Base-by-base conservation (phyloP, 2,113 vertebrate genomes). In the Bucco capensis region DNA sequence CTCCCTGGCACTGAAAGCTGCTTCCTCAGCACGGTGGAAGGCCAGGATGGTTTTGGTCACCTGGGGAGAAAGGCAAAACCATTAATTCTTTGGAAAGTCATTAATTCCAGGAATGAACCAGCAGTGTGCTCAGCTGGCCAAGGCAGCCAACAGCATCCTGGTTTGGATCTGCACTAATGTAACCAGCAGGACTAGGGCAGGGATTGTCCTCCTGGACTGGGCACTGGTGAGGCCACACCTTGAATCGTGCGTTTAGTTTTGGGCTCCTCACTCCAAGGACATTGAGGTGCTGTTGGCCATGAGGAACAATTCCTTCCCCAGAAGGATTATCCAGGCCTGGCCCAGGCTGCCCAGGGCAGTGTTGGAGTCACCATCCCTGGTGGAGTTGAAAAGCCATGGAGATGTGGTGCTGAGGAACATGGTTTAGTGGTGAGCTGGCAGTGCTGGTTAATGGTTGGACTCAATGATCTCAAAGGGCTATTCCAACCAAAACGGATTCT, bases 1-100 rank as follows among this genome's bases (percentile, higher is more conserved):
- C 88, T 99, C 99, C 31, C 95, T 96, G 64, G 69, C 90, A 83
- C 98, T 99, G 96, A 99, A 98, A 10, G 98, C 99, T 0, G 98
- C 97, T 83, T 98, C 98, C 92, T 99, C 99, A 0, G 98, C 98
- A 3, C 98, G 97, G 91, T 99, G 98, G 72, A 99, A 99, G 10
- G 96, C 97, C 94, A 98, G 74, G 67, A 99, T 98, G 84, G 98
- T 91, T 88, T 97, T 98, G 57, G 97, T 98, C 89, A 98, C 98
- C 99, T 99, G 92, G 19, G 14, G 8, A 0, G 3, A 44, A 46
- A 46, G 5, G 19, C 7, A 46, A 14, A n/a, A 12, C 14, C 5
- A 0, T 70, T 27, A 81, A 38, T 53, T 51, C 30, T 22, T 19
- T 0, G 0, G 12, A n/a, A 3, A 64, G 6, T 14, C 2, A 2